Evolutionary conservation across 1,140 invertebrate species (phyloP), one percentile per base, ranked within the genome.

Genomic region (Lepidurus apus): DNA sequence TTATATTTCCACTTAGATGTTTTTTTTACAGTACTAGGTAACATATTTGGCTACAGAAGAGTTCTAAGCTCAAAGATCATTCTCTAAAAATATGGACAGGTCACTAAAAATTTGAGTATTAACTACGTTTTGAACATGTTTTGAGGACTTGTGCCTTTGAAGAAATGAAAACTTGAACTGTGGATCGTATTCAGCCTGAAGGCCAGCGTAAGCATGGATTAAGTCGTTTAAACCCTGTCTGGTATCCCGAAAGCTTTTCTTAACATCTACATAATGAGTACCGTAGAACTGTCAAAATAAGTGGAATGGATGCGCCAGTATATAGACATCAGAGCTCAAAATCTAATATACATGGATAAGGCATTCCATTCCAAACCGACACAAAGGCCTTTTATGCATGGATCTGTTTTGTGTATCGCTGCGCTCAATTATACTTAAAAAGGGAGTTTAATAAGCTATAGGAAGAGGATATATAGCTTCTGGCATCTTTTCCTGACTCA

Each of bases 201-300:
- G 34, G 34, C 34, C 34, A 34, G 34, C 34, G 34, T 34, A 34
- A 34, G 34, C 34, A 34, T 34, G 34, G 34, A 34, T 34, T 34
- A 34, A 34, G 34, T 34, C 34, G 34, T 34, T 34, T 34, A 0
- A 34, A 34, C 34, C 4, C 17, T 17, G 53, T n/a, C 53, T 65
- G 8, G 1, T 65, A 17, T 1, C 17, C 21, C 53, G 53, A 17
- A 47, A 47, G 17, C 45, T 10, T 17, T 17, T 17, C 53, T 65
- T 21, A n/a, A 7, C 53, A 65, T 65, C 53, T 65, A 65, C 53
- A 65, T 65, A 65, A 65, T 65, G 13, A 65, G 0, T n/a, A 21
- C 53, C 21, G 17, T 65, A 65, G 53, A 65, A 21, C 53, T 65
- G 53, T 65, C 53, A 65, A 65, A 65, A 65, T 65, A 65, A 65